Evolutionary conservation across 35 echinoderm and acorn worm species (phyloP), one percentile per base, ranked within the genome.

Genomic region (Stichopus chloronotus): DNA sequence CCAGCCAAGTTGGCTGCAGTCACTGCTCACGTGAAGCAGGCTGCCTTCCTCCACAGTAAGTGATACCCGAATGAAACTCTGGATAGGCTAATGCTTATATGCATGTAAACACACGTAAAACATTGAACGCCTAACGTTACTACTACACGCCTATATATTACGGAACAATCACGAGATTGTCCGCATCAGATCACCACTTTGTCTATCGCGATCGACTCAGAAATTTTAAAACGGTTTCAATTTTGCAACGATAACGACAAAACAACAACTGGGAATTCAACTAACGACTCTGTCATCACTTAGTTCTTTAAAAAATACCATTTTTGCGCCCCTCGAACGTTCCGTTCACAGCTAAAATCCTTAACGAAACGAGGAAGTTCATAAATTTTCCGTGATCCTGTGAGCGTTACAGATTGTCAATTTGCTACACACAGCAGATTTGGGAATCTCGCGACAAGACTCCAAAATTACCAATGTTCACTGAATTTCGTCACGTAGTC

Each of bases 401-500:
- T 74, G 69, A 74, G 69, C 69, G 69, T 21, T 19, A n/a, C 69
- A 19, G 17, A 74, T n/a, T 74, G 69, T 43, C 69, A 74, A 74
- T 74, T 74, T 74, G 19, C 69, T 74, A 19, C 61, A 74, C 69
- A 74, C 69, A 20, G 69, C 69, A 74, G 69, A 20, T 74, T 74
- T 74, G 69, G 69, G 69, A 74, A 74, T 74, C 69, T 74, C 69
- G 19, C 22, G 19, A 20, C 17, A 20, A 74, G 69, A 74, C 69
- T 74, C 69, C 69, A 74, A 74, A 74, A 74, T n/a, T 74, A 43
- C 69, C 11, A 74, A 74, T 21, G 69, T 74, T 74, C 69, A 7
- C 69, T 74, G 69, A 74, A 74, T 74, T 74, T 74, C 69, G 69
- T 74, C 69, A 74, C 69, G 69, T 74, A 74, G 69, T 74, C 69